These are phyloP conservation scores for Hypotaenidia philippensis DNA, from an alignment of 2,797 vertebrate genomes.

Conservation along the genomic window DNA sequence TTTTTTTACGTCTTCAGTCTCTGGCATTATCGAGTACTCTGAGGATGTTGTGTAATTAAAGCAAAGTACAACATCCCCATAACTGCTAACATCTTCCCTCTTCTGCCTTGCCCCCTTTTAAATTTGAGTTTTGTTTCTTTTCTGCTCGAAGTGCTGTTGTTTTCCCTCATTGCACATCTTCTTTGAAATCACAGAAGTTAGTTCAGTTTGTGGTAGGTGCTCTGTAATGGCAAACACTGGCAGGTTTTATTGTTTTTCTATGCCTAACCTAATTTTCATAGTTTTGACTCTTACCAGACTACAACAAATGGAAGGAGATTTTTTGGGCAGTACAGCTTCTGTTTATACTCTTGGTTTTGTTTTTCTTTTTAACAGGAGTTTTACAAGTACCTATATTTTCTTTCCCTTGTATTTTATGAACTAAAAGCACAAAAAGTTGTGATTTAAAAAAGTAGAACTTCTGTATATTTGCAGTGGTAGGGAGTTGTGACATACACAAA, in stretches of 20 bases:
- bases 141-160: not conserved
- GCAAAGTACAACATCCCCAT: not conserved
- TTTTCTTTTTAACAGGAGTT: not conserved
- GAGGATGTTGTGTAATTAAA: slow-evolving; percentile 16
- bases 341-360: not conserved
- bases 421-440: not conserved
- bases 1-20: not conserved
- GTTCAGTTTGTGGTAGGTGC: not conserved
- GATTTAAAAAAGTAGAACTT: not conserved
- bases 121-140: slow-evolving; percentile 8
- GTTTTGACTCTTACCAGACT: not conserved
- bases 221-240: not conserved
- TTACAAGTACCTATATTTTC: not conserved
- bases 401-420: not conserved
- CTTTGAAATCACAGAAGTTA: not conserved
- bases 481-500: not conserved
- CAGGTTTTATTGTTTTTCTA: not conserved
- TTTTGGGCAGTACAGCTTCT: not conserved
- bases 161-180: not conserved
- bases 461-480: not conserved
- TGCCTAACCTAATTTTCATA: not conserved
- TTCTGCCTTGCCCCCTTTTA: not conserved
- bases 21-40: not conserved
- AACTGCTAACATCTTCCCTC: not conserved
- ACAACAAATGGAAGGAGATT: not conserved